Percentiles rank a stretch among this genome's conserved stretches.
Conservation (phyloP, 1,140 invertebrate genomes). For the Lanistes nyassanus region DNA sequence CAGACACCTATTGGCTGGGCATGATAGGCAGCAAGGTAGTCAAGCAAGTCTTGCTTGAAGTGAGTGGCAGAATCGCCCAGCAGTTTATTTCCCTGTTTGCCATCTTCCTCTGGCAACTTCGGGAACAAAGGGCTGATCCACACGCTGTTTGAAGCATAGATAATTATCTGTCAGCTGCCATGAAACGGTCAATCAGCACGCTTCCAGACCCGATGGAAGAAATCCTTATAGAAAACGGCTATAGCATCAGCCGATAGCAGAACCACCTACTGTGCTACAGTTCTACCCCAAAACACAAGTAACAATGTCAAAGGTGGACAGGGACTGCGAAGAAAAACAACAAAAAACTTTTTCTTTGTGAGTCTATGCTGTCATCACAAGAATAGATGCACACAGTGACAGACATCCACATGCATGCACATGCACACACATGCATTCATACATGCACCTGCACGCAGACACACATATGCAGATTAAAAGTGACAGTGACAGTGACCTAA, state of each 20-base stretch:
- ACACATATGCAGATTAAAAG: neutral
- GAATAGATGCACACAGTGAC: neutral
- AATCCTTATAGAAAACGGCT: no score
- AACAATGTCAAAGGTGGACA: no score
- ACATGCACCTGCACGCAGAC: neutral
- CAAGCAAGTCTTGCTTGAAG: constrained; percentile 87
- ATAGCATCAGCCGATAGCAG: no score
- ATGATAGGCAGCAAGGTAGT: constrained; percentile 83
- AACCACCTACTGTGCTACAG: no score
- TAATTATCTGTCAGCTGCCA: neutral
- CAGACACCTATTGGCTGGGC: constrained; percentile 76
- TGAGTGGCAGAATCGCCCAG: constrained; percentile 82
- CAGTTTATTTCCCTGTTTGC: constrained; percentile 21
- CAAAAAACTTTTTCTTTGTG: no score
- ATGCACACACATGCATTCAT: neutral
- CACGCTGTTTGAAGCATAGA: constrained; percentile 68
- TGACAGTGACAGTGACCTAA: neutral
- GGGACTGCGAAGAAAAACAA: no score
- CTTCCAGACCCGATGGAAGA: no score
- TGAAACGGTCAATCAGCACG: no score
- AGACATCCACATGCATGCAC: neutral
- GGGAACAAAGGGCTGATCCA: constrained; percentile 89
- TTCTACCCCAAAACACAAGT: no score
- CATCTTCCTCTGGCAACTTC: constrained; percentile 33
- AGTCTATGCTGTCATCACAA: no score